Conservation (phyloP, 1,140 invertebrate genomes). For the Antheraea mylitta region DNA sequence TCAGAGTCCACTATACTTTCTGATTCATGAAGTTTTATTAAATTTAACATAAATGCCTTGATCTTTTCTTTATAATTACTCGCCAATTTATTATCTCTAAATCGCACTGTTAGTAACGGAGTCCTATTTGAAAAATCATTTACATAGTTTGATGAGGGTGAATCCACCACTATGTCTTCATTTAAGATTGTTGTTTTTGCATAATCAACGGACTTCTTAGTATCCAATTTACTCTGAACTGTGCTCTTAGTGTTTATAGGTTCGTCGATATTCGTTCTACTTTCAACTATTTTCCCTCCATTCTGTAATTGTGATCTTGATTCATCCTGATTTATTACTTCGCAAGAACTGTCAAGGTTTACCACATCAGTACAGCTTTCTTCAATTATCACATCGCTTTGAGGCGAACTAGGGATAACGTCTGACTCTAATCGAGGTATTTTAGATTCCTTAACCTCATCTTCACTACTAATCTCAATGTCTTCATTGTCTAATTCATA, state of each 20-base stretch:
- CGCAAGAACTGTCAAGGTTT: slow-evolving; percentile 32
- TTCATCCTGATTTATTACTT: slow-evolving; percentile 24
- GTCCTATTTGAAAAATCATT: slow-evolving; percentile 60
- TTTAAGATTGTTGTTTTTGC: slow-evolving; percentile 42
- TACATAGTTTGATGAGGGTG: slow-evolving; percentile 50
- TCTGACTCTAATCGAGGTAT: slow-evolving; percentile 37
- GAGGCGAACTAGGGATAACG: slow-evolving; percentile 13
- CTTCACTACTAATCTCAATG: slow-evolving; percentile 63
- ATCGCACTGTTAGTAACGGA: slow-evolving; percentile 57
- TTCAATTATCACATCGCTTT: slow-evolving; percentile 17
- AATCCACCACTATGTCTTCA: slow-evolving; percentile 57
- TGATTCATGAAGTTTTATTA: slow-evolving; percentile 50
- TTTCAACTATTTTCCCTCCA: slow-evolving; percentile 62
- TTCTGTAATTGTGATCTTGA: slow-evolving; percentile 30
- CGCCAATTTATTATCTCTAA: slow-evolving; percentile 58
- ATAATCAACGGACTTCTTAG: slow-evolving; percentile 15
- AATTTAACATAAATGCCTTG: slow-evolving; percentile 59
- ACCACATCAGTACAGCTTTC: slow-evolving; percentile 30
- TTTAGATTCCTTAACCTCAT: slow-evolving; percentile 59
- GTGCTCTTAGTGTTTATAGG: not conserved
- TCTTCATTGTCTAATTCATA: slow-evolving; percentile 75
- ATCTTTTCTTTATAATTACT: slow-evolving; percentile 55
- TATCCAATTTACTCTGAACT: slow-evolving; percentile 17
- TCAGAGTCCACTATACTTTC: slow-evolving; percentile 37
- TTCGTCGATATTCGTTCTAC: not conserved